Conservation (phyloP, 2,888 invertebrate genomes). For the Omphaloscelis lunosa region DNA sequence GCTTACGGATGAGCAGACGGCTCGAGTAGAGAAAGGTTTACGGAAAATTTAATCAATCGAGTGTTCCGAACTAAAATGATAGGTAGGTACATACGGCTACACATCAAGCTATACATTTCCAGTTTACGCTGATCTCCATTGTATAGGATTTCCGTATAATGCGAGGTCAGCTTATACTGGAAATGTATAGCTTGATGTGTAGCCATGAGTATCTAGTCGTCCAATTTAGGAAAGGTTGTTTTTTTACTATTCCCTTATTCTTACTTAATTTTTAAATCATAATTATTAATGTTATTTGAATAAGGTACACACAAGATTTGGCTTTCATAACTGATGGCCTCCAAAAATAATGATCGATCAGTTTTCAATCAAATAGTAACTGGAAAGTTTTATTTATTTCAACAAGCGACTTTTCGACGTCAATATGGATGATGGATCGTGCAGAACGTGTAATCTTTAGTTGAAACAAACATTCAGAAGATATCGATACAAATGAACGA, state of each 20-base stretch:
- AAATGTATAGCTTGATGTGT: no score
- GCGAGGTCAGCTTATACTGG: no score
- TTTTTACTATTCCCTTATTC: neutral
- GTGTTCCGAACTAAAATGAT: neutral
- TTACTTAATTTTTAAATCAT: neutral
- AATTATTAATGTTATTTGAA: no score
- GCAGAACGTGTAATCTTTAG: slow-evolving; percentile 33
- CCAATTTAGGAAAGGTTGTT: neutral
- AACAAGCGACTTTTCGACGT: slow-evolving; percentile 19
- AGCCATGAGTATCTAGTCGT: no score
- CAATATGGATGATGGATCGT: slow-evolving; percentile 38
- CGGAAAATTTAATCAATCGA: neutral
- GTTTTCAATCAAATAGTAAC: slow-evolving; percentile 28
- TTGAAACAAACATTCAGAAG: slow-evolving; percentile 15
- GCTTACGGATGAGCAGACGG: no score
- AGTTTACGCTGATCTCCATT: no score
- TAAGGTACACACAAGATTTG: neutral
- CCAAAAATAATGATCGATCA: slow-evolving; percentile 33
- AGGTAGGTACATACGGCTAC: no score
- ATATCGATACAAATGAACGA: slow-evolving; percentile 31
- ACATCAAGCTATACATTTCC: no score
- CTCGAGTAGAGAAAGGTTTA: neutral
- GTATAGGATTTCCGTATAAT: no score
- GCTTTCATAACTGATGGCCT: neutral
- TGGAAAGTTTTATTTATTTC: slow-evolving; percentile 34